Base-by-base conservation (phyloP, 2,797 vertebrate genomes). In the Microctenopoma steveboyesi region DNA sequence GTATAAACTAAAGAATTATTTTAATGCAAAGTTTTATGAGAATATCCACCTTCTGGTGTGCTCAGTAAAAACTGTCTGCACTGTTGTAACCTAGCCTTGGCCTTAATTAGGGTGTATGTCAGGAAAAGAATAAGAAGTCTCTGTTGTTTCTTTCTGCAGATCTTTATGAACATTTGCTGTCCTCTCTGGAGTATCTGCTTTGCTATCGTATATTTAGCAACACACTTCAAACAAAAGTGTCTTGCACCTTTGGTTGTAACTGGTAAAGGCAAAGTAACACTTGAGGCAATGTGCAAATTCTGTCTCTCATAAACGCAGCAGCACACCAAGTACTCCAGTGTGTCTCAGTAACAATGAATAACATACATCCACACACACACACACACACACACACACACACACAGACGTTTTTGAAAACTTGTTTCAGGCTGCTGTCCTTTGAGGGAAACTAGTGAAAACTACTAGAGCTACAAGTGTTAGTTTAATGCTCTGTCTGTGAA, bases 211-310 rank as follows among this genome's bases (percentile, higher is more conserved):
- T 71, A 78, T 84, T 85, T 88, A 89, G 78, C 79, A 74, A 67
- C 73, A 54, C 10, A 73, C 83, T 78, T 86, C 72, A 79, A 88
- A 83, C 55, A 60, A 28, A 45, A 76, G 76, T 11, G 83, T 87
- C 85, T 83, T 40, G 53, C 84, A 82, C 83, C 82, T 78, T 73
- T 2, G 51, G 64, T 59, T 76, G 74, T 69, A 62, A 47, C 68
- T 39, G 58, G 61, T 49, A 72, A 75, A 76, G 55, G 48, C n/a
- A 79, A 85, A 64, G 53, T 66, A 84, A 74, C 82, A 84, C 84
- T 75, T 37, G 40, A 64, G 74, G 82, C 63, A n/a, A 69, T n/a
- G 69, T 83, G 84, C 61, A 64, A 81, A 80, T 76, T 70, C 69
- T 52, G 48, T 69, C 60, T 74, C 61, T 67, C 58, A 22, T 40